Evolutionary conservation across 1,140 invertebrate genomes (phyloP).

Genomic region (Trichoplusia ni): DNA sequence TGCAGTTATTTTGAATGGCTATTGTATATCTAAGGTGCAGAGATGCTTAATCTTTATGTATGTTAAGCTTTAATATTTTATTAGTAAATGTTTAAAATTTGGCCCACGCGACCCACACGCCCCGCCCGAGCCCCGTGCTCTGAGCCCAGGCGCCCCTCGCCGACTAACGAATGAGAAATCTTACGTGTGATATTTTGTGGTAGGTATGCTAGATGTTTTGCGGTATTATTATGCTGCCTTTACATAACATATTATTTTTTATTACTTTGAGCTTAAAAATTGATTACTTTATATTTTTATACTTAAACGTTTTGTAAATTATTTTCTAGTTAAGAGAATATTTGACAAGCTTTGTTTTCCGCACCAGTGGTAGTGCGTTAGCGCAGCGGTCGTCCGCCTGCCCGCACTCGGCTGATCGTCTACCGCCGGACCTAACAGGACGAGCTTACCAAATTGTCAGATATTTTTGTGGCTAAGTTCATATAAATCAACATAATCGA

Average conservation of each 20-base stretch:
- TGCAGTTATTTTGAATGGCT: conserved; percentile 81
- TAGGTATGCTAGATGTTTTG: conserved; percentile 72
- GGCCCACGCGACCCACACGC: conserved; percentile 63
- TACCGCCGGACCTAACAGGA: conserved; percentile 27
- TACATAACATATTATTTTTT: conserved; percentile 64
- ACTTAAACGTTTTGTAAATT: conserved; percentile 77
- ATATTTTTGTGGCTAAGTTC: conserved; percentile 59
- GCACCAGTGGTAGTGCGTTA: conserved; percentile 52
- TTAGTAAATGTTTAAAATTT: conserved; percentile 81
- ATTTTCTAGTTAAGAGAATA: conserved; percentile 72
- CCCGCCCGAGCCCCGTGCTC: conserved; percentile 33
- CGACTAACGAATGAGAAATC: conserved; percentile 55
- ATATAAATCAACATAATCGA: conserved; percentile 49
- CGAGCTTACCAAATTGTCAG: conserved; percentile 53
- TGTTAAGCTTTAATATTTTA: conserved; percentile 82
- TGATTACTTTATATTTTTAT: conserved; percentile 78
- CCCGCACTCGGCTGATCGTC: conserved; percentile 10
- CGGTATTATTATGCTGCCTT: conserved; percentile 67
- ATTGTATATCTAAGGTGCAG: conserved; percentile 80
- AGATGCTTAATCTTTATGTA: conserved; percentile 82
- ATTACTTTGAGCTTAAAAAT: conserved; percentile 57
- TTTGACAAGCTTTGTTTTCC: conserved; percentile 53
- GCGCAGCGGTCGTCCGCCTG: conserved; percentile 29
- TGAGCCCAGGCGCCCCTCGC: conserved; percentile 25
- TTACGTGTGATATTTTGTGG: conserved; percentile 78